A percentile compares a stretch with the other conserved stretches of the same genome.
Conservation (phyloP, 2,113 vertebrate species). For the Puma concolor region DNA sequence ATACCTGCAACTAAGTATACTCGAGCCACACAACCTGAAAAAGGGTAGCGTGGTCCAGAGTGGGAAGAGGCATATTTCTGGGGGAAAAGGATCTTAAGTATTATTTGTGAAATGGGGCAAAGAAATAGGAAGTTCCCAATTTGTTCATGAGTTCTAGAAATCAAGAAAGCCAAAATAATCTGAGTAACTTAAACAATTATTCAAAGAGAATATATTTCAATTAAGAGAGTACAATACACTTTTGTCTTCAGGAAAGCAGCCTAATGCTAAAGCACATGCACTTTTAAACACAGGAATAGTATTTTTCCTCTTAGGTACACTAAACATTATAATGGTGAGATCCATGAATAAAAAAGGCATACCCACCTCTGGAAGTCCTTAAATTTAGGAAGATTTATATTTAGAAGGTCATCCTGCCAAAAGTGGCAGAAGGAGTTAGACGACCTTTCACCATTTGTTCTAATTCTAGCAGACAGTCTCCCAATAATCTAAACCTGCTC, state of each 20-base stretch:
- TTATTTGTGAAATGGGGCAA: conserved; percentile 13
- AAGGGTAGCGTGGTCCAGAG: background rate
- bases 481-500: background rate
- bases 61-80: background rate
- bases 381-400: background rate
- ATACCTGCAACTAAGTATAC: background rate
- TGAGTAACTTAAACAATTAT: background rate
- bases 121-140: background rate
- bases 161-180: background rate
- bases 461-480: background rate
- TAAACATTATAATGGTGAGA: background rate
- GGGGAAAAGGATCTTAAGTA: background rate
- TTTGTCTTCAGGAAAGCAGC: background rate
- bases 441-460: background rate
- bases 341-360: background rate
- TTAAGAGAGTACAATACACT: background rate
- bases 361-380: background rate
- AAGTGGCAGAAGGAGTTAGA: background rate
- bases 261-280: background rate
- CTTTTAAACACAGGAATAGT: background rate
- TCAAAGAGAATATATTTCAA: background rate
- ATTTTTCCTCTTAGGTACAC: background rate
- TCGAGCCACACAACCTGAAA: background rate
- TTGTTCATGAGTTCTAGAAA: background rate
- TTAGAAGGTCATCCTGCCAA: background rate